These are phyloP conservation scores for Cerastoderma edule DNA, from an alignment of 2,888 invertebrate genomes.

Conservation along the genomic window DNA sequence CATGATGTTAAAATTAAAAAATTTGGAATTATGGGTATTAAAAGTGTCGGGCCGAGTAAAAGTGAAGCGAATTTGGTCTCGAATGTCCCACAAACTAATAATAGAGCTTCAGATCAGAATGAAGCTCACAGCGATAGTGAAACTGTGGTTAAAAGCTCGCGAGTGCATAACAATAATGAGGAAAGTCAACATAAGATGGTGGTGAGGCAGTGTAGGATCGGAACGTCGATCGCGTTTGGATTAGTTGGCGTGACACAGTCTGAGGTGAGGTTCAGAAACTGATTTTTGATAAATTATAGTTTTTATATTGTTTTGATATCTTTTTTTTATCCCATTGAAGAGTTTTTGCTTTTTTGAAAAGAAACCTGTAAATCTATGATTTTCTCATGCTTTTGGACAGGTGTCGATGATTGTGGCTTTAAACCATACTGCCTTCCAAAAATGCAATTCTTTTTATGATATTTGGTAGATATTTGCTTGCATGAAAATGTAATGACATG, in stretches of 20 bases:
- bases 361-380: too few species aligned
- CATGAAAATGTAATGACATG: too few species aligned
- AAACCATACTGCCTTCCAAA: too few species aligned
- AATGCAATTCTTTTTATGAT: too few species aligned
- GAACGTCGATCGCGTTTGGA: conserved; percentile 65
- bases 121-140: conserved; percentile 40
- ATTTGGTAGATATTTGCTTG: too few species aligned
- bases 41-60: not conserved
- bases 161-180: not conserved
- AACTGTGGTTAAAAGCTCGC: conserved; percentile 38
- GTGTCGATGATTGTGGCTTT: too few species aligned
- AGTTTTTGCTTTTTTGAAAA: too few species aligned
- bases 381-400: too few species aligned
- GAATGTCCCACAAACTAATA: not conserved
- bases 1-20: not conserved
- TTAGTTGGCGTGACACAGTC: conserved; percentile 56
- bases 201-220: conserved; percentile 65
- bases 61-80: not conserved
- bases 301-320: not conserved
- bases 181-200: conserved; percentile 46
- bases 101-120: not conserved
- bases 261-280: conserved; percentile 25
- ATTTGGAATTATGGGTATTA: conserved; percentile 19
- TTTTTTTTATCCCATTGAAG: too few species aligned
- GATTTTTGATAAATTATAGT: too few species aligned